A percentile compares a stretch with the other conserved stretches of the same genome.
These are phyloP conservation scores for Macrosiphum euphorbiae DNA, from an alignment of 2,888 invertebrate species.

Conservation along the genomic window DNA sequence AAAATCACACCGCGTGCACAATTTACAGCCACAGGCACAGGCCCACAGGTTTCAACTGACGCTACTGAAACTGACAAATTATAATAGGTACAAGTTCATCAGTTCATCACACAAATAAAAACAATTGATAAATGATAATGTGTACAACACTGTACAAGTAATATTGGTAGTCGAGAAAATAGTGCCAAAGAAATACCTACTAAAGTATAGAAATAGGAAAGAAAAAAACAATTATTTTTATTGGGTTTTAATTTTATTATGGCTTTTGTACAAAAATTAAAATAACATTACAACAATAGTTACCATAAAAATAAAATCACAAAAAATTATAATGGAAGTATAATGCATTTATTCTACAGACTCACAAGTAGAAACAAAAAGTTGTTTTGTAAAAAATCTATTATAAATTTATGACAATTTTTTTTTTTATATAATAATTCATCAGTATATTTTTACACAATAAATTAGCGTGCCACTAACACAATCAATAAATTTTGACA, in stretches of 20 bases:
- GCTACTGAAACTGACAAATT: background rate
- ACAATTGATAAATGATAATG: background rate
- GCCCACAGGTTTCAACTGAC: background rate
- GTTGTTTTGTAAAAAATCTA: slow-evolving; percentile 23
- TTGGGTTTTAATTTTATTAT: slow-evolving; percentile 64
- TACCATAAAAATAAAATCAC: slow-evolving; percentile 62
- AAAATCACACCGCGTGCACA: background rate
- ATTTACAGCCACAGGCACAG: background rate
- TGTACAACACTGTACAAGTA: too few species aligned
- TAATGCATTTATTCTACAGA: slow-evolving; percentile 49
- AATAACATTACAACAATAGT: slow-evolving; percentile 63
- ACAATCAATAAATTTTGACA: slow-evolving; percentile 58
- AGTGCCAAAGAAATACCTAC: background rate
- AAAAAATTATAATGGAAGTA: slow-evolving; percentile 63
- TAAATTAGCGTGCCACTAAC: slow-evolving; percentile 57
- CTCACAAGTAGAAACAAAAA: slow-evolving; percentile 55
- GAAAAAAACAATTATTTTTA: slow-evolving; percentile 20
- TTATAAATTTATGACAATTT: slow-evolving; percentile 37
- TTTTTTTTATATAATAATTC: slow-evolving; percentile 45
- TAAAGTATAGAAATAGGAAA: background rate
- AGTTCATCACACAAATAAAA: background rate
- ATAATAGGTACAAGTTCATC: background rate
- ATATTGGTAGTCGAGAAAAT: background rate
- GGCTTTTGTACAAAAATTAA: slow-evolving; percentile 64
- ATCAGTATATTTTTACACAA: slow-evolving; percentile 57